Percentiles rank a stretch among this genome's conserved stretches.
Conservation (phyloP, 1,140 invertebrate species). For the Neodiprion pinetum region DNA sequence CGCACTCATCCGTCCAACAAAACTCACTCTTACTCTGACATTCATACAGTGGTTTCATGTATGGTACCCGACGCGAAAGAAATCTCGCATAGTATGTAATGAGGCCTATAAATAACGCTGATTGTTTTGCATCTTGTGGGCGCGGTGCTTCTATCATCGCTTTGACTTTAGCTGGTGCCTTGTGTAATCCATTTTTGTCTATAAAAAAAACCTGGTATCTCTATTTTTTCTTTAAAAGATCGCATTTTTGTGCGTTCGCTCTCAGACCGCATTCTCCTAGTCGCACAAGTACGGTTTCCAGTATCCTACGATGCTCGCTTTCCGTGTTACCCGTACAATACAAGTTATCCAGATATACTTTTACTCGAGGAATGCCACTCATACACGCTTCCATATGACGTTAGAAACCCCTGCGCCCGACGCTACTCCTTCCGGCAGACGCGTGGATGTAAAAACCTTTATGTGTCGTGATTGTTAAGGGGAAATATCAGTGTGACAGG, state of each 20-base stretch:
- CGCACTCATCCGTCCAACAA: too few species aligned
- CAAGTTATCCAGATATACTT: constrained; percentile 50
- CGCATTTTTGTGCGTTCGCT: constrained; percentile 35
- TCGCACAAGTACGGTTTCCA: constrained; percentile 31
- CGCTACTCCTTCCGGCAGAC: constrained; percentile 46
- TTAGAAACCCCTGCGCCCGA: constrained; percentile 51
- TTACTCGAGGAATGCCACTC: constrained; percentile 29
- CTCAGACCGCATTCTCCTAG: constrained; percentile 31
- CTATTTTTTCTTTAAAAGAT: constrained; percentile 45
- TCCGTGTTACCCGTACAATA: constrained; percentile 38
- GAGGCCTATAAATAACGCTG: constrained; percentile 36
- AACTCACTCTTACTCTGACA: neutral
- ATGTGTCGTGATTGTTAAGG: constrained; percentile 43
- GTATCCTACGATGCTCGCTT: constrained; percentile 34
- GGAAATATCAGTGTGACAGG: too few species aligned
- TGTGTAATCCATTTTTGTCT: constrained; percentile 43
- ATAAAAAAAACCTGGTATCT: constrained; percentile 45
- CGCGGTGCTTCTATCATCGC: constrained; percentile 35
- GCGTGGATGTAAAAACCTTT: constrained; percentile 43
- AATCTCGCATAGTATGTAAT: constrained; percentile 41
- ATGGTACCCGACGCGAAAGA: constrained; percentile 25
- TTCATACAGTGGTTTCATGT: constrained; percentile 19
- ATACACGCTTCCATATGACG: constrained; percentile 50
- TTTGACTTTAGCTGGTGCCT: constrained; percentile 43
- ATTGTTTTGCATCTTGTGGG: constrained; percentile 40